Evolutionary conservation across 2,113 vertebrate genomes (phyloP), one percentile per base, ranked within the genome.

Genomic region (Callionymus lyra): DNA sequence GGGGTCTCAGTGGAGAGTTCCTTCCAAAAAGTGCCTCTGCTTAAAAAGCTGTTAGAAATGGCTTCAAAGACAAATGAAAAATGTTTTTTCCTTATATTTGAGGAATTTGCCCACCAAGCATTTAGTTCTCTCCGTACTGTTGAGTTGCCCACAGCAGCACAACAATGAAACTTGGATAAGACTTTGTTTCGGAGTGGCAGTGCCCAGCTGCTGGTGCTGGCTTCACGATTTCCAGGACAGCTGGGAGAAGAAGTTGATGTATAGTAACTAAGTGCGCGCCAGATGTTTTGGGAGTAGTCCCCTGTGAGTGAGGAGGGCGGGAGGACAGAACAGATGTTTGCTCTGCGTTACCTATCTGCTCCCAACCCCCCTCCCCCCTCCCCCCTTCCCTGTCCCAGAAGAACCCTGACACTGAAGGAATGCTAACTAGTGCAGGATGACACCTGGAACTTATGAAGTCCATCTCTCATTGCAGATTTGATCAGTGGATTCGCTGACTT

Each of bases 401-500:
- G 47, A 57, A 56, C 49, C 46, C 18, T 71, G 62, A 74, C 68
- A 71, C 73, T 74, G 57, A 71, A 70, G 72, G 76, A 79, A 76
- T 71, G 70, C 63, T 76, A 73, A 75, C 59, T 59, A 71, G 37
- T 50, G 44, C 43, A 38, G 50, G 65, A 65, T 56, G 65, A 65
- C 71, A 76, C 68, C 70, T 72, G 67, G 67, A 72, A 49, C 53
- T 48, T 10, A 3, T 53, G 61, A 31, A 63, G 31, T 71, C 14
- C 44, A 1, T 63, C 42, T 58, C 37, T 68, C 47, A 63, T 76
- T 67, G 42, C 74, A 78, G 93, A 92, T 78, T 84, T 88, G 1
- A 92, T 94, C 41, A 70, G 86, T 68, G 92, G 90, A 63, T 98
- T 98, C 84, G 92, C 91, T 56, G 90, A 94, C 76, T 98, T 98